phyloP scores from a whole-genome alignment of 2,113 vertebrate species.

The Recurvirostra avosetta region DNA sequence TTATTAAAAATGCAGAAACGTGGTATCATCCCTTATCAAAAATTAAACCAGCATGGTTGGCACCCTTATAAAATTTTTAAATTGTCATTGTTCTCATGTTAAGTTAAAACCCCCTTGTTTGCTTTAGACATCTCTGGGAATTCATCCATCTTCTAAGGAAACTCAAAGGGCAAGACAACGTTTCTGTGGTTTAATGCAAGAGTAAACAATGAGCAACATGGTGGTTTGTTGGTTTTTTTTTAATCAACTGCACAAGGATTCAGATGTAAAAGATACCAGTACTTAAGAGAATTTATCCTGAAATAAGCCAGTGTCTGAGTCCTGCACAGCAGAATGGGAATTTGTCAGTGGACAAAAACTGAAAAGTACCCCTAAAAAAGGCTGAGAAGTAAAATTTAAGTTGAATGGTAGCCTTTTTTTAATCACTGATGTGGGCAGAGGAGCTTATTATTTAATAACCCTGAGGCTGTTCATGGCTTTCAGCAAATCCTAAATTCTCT shows the following conservation, averaged over 20 bases:
- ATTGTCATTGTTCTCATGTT: conserved; percentile 1
- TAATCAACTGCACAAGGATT: neutral
- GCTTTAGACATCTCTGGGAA: neutral
- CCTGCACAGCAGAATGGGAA: neutral
- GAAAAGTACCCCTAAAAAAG: neutral
- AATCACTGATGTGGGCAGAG: neutral
- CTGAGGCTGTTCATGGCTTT: neutral
- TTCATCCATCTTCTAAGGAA: conserved; percentile 18
- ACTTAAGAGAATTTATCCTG: neutral
- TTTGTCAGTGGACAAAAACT: neutral
- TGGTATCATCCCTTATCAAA: conserved; percentile 34
- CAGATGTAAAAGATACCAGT: neutral
- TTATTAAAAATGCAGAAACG: conserved; percentile 29
- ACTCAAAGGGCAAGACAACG: neutral
- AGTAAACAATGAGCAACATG: neutral
- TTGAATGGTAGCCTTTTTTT: neutral
- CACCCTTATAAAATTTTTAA: conserved; percentile 32
- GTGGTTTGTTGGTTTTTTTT: neutral
- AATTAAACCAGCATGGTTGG: conserved; percentile 14
- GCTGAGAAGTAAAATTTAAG: neutral
- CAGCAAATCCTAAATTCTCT: neutral
- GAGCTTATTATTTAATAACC: neutral
- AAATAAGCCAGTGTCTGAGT: neutral
- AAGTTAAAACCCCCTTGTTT: neutral
- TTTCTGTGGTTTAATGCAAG: neutral